phyloP scores from a whole-genome alignment of 2,888 invertebrate species.

The Agriotes lineatus region DNA sequence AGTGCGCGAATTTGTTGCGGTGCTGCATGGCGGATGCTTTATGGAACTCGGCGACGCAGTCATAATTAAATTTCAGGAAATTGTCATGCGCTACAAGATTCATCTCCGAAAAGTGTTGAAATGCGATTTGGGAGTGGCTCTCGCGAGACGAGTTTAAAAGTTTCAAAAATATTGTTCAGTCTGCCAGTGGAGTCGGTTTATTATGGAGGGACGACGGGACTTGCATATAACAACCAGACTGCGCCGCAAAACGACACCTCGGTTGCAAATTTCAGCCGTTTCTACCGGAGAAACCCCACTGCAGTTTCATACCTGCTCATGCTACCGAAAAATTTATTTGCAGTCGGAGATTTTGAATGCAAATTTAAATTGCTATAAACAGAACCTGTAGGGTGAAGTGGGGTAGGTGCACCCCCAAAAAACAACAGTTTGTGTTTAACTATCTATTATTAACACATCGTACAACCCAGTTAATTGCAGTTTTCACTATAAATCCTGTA shows the following conservation, averaged over 20 bases:
- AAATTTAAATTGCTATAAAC: no score
- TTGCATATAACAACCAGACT: slow-evolving; percentile 39
- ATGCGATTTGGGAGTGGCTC: slow-evolving; percentile 42
- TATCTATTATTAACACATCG: no score
- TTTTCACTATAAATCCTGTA: no score
- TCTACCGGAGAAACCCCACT: slow-evolving; percentile 20
- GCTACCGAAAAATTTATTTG: slow-evolving; percentile 8
- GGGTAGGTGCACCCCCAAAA: no score
- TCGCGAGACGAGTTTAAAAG: slow-evolving; percentile 43
- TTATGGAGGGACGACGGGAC: slow-evolving; percentile 41
- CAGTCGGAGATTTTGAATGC: neutral
- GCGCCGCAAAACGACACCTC: slow-evolving; percentile 36
- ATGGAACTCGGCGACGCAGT: slow-evolving; percentile 17
- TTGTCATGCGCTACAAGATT: slow-evolving; percentile 39
- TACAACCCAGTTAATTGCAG: no score
- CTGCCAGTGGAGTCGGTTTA: slow-evolving; percentile 39
- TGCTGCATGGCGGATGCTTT: slow-evolving; percentile 7
- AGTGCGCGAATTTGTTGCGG: slow-evolving; percentile 22
- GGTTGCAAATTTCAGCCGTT: slow-evolving; percentile 27
- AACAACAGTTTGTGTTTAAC: no score
- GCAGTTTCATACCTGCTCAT: slow-evolving; percentile 25
- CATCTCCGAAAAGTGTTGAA: slow-evolving; percentile 40
- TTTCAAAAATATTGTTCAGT: slow-evolving; percentile 46
- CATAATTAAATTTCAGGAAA: slow-evolving; percentile 36
- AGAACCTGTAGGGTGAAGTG: no score